These are phyloP conservation scores for Coelinius sp. DNA, from an alignment of 2,888 invertebrate genomes.

Conservation along the genomic window DNA sequence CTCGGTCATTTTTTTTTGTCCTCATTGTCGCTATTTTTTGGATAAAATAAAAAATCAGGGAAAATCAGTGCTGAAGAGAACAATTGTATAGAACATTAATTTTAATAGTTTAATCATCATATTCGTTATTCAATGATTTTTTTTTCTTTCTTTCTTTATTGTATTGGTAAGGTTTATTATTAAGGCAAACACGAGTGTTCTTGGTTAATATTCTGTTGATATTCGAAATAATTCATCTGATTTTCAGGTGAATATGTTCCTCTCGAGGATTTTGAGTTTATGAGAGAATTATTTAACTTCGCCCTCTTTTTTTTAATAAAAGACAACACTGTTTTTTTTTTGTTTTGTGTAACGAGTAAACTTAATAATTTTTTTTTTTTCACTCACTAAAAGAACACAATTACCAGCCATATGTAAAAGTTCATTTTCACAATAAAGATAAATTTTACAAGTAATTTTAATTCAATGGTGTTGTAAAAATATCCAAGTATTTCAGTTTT, in stretches of 20 bases:
- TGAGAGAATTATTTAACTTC: not conserved
- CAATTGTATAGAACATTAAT: slow-evolving; percentile 19
- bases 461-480: not conserved
- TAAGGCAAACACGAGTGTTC: slow-evolving; percentile 15
- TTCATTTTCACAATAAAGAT: slow-evolving; percentile 67
- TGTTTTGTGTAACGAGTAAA: not conserved
- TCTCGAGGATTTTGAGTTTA: slow-evolving; percentile 29
- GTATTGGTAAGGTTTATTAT: not conserved
- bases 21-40: not conserved
- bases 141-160: not conserved
- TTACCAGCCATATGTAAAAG: slow-evolving; percentile 35
- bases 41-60: not conserved
- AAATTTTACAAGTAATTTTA: slow-evolving; percentile 55
- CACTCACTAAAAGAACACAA: not conserved
- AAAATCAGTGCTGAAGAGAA: not conserved
- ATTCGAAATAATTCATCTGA: not conserved
- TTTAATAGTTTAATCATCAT: slow-evolving; percentile 19
- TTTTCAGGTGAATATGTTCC: not conserved
- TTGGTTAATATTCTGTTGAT: slow-evolving; percentile 5
- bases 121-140: slow-evolving; percentile 11
- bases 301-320: not conserved
- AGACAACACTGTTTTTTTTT: not conserved
- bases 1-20: slow-evolving; percentile 9
- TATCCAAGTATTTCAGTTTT: not conserved
- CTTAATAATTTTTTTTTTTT: slow-evolving; percentile 14